A percentile compares a stretch with the other conserved stretches of the same genome.
These are phyloP conservation scores for Allacma fusca DNA, from an alignment of 2,888 invertebrate species.

Conservation along the genomic window DNA sequence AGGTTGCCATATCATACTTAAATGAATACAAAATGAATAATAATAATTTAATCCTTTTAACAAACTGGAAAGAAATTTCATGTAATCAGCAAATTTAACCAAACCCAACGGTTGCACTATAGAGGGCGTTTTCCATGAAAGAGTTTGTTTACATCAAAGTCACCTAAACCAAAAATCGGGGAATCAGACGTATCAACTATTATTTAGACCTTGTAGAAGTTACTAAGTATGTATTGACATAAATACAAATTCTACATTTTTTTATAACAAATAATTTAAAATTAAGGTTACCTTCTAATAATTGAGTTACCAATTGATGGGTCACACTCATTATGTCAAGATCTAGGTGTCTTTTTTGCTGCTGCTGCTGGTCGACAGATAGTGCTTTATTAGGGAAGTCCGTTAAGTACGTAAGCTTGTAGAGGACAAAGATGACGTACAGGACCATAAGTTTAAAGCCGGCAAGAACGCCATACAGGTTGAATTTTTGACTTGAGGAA, in stretches of 20 bases:
- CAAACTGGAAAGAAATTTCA: too few relatives aligned
- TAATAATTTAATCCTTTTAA: background rate
- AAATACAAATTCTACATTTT: too few relatives aligned
- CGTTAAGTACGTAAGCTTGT: constrained; percentile 29
- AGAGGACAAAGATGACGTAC: constrained; percentile 10
- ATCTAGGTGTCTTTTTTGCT: background rate
- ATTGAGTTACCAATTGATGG: constrained; percentile 5
- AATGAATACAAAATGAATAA: too few relatives aligned
- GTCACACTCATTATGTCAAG: background rate
- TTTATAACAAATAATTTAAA: background rate
- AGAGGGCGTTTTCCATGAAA: background rate
- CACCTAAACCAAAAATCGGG: too few relatives aligned
- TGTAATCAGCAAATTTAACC: too few relatives aligned
- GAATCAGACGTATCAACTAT: too few relatives aligned
- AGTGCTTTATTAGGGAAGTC: background rate
- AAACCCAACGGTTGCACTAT: too few relatives aligned
- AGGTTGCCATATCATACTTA: too few relatives aligned
- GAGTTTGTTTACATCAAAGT: background rate
- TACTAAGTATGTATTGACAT: too few relatives aligned
- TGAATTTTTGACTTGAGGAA: background rate
- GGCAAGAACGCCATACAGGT: background rate
- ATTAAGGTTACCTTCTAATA: constrained; percentile 25
- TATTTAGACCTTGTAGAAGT: too few relatives aligned
- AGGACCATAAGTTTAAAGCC: constrained; percentile 14
- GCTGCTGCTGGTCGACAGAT: background rate